These are phyloP conservation scores for Pituophis catenifer DNA, from an alignment of 2,113 vertebrate species.

Conservation along the genomic window DNA sequence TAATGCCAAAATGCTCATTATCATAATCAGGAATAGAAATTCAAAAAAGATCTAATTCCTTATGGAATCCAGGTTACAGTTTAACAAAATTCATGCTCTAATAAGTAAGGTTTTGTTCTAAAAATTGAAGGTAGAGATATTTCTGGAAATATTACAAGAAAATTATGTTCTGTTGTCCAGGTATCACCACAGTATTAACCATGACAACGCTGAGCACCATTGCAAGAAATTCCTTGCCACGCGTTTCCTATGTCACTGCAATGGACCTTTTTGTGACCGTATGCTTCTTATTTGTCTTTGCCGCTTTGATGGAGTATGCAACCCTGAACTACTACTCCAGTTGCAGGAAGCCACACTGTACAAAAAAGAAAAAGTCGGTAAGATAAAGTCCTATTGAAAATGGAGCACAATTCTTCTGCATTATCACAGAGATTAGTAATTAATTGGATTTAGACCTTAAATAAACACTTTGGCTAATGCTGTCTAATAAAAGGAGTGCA, in stretches of 20 bases:
- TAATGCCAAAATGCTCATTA: background rate
- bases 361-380: conserved; percentile 82
- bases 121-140: background rate
- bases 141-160: background rate
- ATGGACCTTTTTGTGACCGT: conserved; percentile 98
- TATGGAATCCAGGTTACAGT: background rate
- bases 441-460: background rate
- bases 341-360: conserved; percentile 70
- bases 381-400: conserved; percentile 37
- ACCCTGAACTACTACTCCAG: conserved; percentile 94
- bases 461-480: background rate
- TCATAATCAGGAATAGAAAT: background rate
- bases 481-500: background rate
- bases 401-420: background rate
- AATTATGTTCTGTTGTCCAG: conserved; percentile 62
- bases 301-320: conserved; percentile 95
- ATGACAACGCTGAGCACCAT: conserved; percentile 97
- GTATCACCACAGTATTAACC: conserved; percentile 94
- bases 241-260: conserved; percentile 93
- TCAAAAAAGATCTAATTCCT: background rate
- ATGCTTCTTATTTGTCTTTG: conserved; percentile 96
- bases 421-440: background rate
- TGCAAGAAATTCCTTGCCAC: conserved; percentile 88
- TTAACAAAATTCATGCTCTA: background rate
- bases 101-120: background rate